A percentile compares a stretch with the other conserved stretches of the same genome.
These are phyloP conservation scores for Plusia festucae DNA, from an alignment of 2,888 invertebrate genomes.

Conservation along the genomic window DNA sequence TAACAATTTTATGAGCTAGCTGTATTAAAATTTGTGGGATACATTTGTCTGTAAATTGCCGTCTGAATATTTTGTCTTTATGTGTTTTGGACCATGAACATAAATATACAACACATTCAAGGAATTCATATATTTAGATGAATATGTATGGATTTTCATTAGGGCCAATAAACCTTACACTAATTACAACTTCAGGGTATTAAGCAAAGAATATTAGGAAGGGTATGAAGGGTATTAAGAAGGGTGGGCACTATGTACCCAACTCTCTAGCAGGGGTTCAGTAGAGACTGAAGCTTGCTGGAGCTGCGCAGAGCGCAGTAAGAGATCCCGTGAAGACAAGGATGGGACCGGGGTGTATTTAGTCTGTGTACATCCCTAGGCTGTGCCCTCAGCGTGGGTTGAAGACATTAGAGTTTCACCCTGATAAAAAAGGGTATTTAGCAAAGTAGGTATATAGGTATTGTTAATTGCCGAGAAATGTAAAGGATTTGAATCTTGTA, in stretches of 20 bases:
- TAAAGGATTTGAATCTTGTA: not conserved
- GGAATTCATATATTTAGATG: not conserved
- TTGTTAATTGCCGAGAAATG: not conserved
- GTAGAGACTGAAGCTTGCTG: too few relatives aligned
- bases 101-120: conserved; percentile 3
- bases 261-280: too few relatives aligned
- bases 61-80: conserved; percentile 29
- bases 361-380: too few relatives aligned
- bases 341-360: too few relatives aligned
- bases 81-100: not conserved
- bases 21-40: conserved; percentile 20
- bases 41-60: conserved; percentile 28
- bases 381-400: too few relatives aligned
- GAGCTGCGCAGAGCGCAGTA: too few relatives aligned
- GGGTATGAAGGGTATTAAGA: too few relatives aligned
- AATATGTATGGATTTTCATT: not conserved
- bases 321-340: too few relatives aligned
- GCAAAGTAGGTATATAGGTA: not conserved
- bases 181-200: not conserved
- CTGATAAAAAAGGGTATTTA: too few relatives aligned
- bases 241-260: too few relatives aligned
- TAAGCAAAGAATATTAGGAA: too few relatives aligned
- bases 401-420: too few relatives aligned
- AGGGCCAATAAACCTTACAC: not conserved
- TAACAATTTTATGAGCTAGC: conserved; percentile 40